Base-by-base conservation (phyloP, 1,140 invertebrate species). In the Pseudomyrmex gracilis region DNA sequence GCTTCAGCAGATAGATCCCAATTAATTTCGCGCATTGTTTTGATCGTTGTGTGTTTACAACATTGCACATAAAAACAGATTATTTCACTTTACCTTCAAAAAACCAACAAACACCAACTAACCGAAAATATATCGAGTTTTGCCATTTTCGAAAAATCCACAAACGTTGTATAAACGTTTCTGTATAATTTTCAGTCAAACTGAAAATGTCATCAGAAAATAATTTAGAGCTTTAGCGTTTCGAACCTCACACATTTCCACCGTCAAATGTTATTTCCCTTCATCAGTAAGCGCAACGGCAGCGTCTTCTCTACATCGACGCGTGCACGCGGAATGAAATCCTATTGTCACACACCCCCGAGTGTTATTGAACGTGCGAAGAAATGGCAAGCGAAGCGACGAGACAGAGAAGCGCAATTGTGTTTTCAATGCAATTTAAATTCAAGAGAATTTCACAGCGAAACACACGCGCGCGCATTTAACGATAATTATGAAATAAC, bases 231-330 rank as follows among this genome's bases (percentile, higher is more conserved):
- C 34, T 34, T 34, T 34, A 34, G 5, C 34, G 34, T 34, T 34
- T 34, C 20, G 24, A 15, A 2, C n/a, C 57, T 78, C 58, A 58
- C 47, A 78, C 34, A 34, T 34, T 5, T 34, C 63, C 51, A 47
- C 53, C 15, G 15, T 43, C 20, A 20, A 80, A 70, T 17, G 53
- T 71, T 71, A 71, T 80, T 80, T 80, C 76, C 43, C 7, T 22
- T 80, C 66, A 80, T 70, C 53, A 80, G 64, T 80, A 80, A 80
- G 76, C 76, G 66, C 45, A 71, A 80, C 66, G 20, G 43, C 53
- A 80, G 53, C 76, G 55, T 58, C n/a, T 68, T 58, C 53, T 22
- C 9, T 60, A 43, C 53, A 80, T 80, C 76, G 66, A 20, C 53
- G 71, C 53, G 71, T 53, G 53, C 20, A 80, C 53, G 55, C 20